These are phyloP conservation scores for Campylomormyrus numenius DNA, from an alignment of 2,113 vertebrate genomes.

Conservation along the genomic window DNA sequence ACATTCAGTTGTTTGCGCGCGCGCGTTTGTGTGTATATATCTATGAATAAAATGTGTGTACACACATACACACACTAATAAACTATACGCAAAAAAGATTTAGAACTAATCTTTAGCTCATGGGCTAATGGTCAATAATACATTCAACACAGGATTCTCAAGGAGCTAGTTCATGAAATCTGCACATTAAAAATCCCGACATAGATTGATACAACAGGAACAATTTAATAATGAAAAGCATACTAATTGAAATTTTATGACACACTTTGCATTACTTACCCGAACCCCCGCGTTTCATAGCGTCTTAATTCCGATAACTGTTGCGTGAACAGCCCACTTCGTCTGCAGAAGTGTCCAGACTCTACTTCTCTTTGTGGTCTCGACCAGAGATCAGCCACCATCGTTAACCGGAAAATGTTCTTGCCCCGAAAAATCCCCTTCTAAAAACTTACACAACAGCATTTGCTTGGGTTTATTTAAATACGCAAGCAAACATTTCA, in stretches of 20 bases:
- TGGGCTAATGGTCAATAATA: neutral
- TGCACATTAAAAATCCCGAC: neutral
- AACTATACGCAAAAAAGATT: neutral
- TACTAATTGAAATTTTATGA: neutral
- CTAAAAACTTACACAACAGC: neutral
- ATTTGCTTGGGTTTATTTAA: neutral
- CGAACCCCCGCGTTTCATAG: neutral
- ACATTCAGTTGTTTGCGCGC: neutral
- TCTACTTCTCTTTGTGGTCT: conserved; percentile 16
- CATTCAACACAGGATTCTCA: neutral
- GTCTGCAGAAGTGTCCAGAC: conserved; percentile 6
- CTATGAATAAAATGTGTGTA: neutral
- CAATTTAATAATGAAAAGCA: neutral
- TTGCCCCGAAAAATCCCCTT: neutral
- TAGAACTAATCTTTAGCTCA: neutral
- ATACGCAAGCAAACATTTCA: neutral
- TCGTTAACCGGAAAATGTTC: neutral
- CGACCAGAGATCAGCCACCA: neutral
- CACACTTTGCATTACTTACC: neutral
- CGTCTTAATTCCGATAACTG: neutral
- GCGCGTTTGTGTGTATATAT: neutral
- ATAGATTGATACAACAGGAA: neutral
- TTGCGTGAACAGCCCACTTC: neutral
- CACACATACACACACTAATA: neutral
- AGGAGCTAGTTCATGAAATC: neutral